These are phyloP conservation scores for Nannoperca obscura DNA, from an alignment of 2,797 vertebrate species.

Conservation along the genomic window DNA sequence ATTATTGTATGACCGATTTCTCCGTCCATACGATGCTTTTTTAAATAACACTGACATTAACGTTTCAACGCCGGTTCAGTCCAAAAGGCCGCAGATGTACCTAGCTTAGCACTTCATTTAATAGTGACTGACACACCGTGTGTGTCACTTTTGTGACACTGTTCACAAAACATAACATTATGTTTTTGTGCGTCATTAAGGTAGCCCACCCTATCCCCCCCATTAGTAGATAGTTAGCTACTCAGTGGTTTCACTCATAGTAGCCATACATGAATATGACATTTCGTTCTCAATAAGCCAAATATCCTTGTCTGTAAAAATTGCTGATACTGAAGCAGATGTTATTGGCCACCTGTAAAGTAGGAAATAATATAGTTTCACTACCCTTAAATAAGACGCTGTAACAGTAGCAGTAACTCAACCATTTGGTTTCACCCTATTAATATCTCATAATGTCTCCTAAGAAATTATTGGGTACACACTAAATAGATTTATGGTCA, in stretches of 20 bases:
- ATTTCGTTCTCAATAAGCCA: slow-evolving; percentile 19
- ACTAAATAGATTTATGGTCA: neutral
- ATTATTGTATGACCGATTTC: slow-evolving; percentile 33
- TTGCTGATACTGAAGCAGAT: slow-evolving; percentile 24
- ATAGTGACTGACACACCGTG: slow-evolving; percentile 6
- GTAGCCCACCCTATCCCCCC: slow-evolving; percentile 11
- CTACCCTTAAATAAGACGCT: slow-evolving; percentile 18
- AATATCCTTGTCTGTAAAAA: slow-evolving; percentile 2
- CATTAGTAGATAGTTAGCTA: slow-evolving; percentile 21
- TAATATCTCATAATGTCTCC: neutral
- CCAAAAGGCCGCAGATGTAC: slow-evolving; percentile 54
- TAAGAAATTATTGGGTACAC: neutral
- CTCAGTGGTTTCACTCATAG: slow-evolving; percentile 18
- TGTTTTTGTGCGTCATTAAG: slow-evolving; percentile 37
- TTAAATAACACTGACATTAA: slow-evolving; percentile 49
- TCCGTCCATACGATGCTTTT: slow-evolving; percentile 25
- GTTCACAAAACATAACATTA: slow-evolving; percentile 1
- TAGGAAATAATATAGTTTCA: slow-evolving; percentile 49
- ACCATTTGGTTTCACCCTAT: neutral
- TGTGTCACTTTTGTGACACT: slow-evolving; percentile 17
- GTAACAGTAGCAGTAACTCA: neutral
- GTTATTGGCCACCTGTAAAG: slow-evolving; percentile 46
- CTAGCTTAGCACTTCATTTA: slow-evolving; percentile 11
- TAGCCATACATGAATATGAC: slow-evolving; percentile 20
- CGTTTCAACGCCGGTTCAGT: slow-evolving; percentile 51